Evolutionary conservation across 2,888 invertebrate species (phyloP).

Genomic region (Prosapia bicincta): DNA sequence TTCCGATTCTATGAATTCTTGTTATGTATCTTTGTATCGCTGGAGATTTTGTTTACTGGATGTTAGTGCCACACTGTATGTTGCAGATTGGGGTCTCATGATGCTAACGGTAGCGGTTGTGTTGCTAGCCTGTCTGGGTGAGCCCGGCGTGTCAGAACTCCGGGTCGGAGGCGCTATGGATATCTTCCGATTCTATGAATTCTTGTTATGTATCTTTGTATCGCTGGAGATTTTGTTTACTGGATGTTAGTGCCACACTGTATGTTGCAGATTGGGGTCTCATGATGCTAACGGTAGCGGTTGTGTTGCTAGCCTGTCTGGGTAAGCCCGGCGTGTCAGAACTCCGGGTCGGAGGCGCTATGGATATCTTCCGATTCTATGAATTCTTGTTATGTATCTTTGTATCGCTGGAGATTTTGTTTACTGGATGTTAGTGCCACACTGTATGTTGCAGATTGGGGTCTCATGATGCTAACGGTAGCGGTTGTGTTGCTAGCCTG

Average conservation of each 20-base stretch:
- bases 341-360: neutral
- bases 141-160: neutral
- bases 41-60: too few relatives aligned
- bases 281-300: neutral
- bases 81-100: neutral
- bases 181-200: neutral
- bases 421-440: too few relatives aligned
- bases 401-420: too few relatives aligned
- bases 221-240: too few relatives aligned
- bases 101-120: neutral
- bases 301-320: neutral
- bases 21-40: too few relatives aligned
- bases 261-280: neutral
- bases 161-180: neutral
- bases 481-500: neutral
- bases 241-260: too few relatives aligned
- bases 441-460: neutral
- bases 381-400: too few relatives aligned
- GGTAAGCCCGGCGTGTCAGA: neutral
- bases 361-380: neutral
- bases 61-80: too few relatives aligned
- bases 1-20: neutral
- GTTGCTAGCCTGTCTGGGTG: neutral
- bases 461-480: neutral
- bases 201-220: too few relatives aligned